A percentile compares a stretch with the other conserved stretches of the same genome.
Conservation (phyloP, 2,113 vertebrate species). For the Cephalopholis sonnerati region DNA sequence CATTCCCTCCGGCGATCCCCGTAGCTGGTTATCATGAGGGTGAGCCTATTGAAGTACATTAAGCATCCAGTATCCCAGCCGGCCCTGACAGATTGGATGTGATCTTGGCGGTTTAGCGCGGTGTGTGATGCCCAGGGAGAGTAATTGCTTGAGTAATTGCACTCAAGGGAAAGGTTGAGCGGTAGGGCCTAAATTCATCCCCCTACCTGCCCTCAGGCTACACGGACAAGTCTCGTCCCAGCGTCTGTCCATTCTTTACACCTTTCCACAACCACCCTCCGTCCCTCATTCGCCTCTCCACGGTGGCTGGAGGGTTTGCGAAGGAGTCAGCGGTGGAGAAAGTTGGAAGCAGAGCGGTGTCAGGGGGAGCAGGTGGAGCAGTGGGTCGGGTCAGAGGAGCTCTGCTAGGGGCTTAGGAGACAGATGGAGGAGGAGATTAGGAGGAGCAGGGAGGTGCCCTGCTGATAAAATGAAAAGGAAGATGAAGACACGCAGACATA, state of each 20-base stretch:
- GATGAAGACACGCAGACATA: conserved; percentile 19
- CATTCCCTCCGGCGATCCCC: conserved; percentile 56
- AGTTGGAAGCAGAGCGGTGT: conserved; percentile 52
- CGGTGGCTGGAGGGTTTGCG: conserved; percentile 56
- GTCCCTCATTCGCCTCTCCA: not conserved
- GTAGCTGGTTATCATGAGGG: conserved; percentile 64
- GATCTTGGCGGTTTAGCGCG: conserved; percentile 72
- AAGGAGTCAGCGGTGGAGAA: conserved; percentile 54
- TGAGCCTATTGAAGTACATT: conserved; percentile 64
- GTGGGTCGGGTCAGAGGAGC: conserved; percentile 54
- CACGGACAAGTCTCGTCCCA: conserved; percentile 44
- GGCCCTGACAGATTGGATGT: conserved; percentile 68
- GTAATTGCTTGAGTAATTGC: conserved; percentile 83
- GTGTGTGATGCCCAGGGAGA: conserved; percentile 58
- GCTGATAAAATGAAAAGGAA: conserved; percentile 50
- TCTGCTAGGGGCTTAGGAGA: conserved; percentile 51
- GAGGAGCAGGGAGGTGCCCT: conserved; percentile 49
- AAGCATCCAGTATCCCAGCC: conserved; percentile 65
- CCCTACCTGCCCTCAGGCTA: conserved; percentile 59
- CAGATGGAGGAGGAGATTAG: conserved; percentile 64
- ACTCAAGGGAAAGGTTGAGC: conserved; percentile 75
- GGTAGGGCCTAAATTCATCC: conserved; percentile 54
- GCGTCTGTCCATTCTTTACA: conserved; percentile 35
- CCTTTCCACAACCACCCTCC: conserved; percentile 31
- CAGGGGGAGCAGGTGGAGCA: conserved; percentile 47